A percentile compares a stretch with the other conserved stretches of the same genome.
Evolutionary conservation across 2,888 invertebrate genomes (phyloP).

Genomic region (Acleris cristana): DNA sequence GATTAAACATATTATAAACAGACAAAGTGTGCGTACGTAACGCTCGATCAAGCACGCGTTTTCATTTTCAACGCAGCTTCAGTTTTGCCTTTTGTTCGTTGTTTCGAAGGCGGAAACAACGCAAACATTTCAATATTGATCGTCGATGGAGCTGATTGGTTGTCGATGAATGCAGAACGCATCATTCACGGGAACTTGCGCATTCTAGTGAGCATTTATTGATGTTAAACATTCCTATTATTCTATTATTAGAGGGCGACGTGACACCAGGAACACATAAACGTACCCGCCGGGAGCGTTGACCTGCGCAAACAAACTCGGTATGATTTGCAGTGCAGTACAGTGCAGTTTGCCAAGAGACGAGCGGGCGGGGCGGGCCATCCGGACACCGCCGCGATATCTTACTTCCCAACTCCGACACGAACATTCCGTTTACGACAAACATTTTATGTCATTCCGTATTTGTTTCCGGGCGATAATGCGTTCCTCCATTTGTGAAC

Average conservation of each 20-base stretch:
- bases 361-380: constrained; percentile 67
- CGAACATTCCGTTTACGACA: constrained; percentile 43
- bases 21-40: constrained; percentile 53
- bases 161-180: constrained; percentile 58
- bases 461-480: constrained; percentile 51
- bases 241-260: constrained; percentile 80
- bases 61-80: constrained; percentile 30
- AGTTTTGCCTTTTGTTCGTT: constrained; percentile 55
- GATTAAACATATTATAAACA: constrained; percentile 76
- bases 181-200: constrained; percentile 62
- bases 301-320: constrained; percentile 80
- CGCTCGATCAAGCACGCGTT: constrained; percentile 32
- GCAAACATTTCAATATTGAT: constrained; percentile 53
- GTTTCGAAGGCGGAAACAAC: constrained; percentile 55
- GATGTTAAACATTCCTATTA: constrained; percentile 76
- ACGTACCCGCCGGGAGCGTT: constrained; percentile 73
- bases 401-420: constrained; percentile 62
- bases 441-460: constrained; percentile 51
- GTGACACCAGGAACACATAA: constrained; percentile 83
- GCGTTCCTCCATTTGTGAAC: constrained; percentile 59
- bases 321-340: constrained; percentile 79
- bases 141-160: constrained; percentile 53
- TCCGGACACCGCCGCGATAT: constrained; percentile 69
- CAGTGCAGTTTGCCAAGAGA: constrained; percentile 80
- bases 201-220: constrained; percentile 70